phyloP scores from a whole-genome alignment of 2,113 vertebrate genomes.

The Onychostruthus taczanowskii region DNA sequence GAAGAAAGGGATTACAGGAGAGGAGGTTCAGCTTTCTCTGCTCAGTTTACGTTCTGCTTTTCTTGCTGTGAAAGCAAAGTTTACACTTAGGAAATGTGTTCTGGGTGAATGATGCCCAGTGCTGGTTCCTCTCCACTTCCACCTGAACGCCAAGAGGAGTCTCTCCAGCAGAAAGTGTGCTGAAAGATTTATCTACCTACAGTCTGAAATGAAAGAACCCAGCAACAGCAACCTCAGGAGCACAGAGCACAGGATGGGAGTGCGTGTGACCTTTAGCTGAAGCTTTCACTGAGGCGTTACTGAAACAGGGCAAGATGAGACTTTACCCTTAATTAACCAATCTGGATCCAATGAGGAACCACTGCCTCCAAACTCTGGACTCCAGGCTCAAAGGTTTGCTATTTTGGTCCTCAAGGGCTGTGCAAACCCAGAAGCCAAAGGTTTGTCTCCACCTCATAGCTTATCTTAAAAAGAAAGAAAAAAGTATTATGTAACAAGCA shows the following conservation, averaged over 20 bases:
- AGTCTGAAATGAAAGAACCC: neutral
- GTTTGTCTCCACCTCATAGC: neutral
- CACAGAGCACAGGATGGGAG: accelerated
- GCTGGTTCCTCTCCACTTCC: neutral
- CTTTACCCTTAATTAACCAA: neutral
- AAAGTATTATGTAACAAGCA: neutral
- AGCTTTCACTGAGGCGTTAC: neutral
- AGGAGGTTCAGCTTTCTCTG: neutral
- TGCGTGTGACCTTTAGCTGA: neutral
- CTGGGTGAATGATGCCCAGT: accelerated
- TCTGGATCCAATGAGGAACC: neutral
- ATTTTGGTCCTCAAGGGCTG: neutral
- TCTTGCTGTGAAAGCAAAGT: neutral
- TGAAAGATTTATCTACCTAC: neutral
- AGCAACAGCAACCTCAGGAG: accelerated
- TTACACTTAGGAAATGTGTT: neutral
- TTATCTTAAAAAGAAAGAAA: neutral
- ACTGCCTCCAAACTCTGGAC: neutral
- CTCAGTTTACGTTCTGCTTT: neutral
- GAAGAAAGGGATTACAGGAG: neutral
- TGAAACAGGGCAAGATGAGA: neutral
- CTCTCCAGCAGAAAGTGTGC: neutral
- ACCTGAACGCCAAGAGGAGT: neutral
- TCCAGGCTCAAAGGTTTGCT: neutral
- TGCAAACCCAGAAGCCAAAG: neutral